These are phyloP conservation scores for Ectropis crepuscularia DNA, from an alignment of 2,888 invertebrate species.

Conservation along the genomic window DNA sequence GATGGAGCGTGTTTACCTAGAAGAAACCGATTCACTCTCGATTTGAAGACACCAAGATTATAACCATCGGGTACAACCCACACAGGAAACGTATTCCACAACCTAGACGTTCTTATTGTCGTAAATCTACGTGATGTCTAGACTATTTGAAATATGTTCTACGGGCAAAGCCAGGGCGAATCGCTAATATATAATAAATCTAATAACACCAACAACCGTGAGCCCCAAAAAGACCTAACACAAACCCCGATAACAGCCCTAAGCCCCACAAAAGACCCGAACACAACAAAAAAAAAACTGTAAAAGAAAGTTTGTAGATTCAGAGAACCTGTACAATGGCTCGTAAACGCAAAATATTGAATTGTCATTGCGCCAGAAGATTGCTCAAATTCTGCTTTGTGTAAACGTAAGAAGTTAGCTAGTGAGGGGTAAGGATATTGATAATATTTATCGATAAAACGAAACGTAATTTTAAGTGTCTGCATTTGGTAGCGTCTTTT, in stretches of 20 bases:
- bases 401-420: constrained; percentile 48
- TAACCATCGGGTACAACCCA: too few relatives aligned
- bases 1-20: too few relatives aligned
- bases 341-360: constrained; percentile 61
- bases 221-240: constrained; percentile 11
- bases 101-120: too few relatives aligned
- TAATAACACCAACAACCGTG: background rate
- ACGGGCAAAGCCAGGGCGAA: too few relatives aligned
- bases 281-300: constrained; percentile 28
- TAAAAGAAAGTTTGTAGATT: constrained; percentile 30
- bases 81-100: too few relatives aligned
- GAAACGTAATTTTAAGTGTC: too few relatives aligned
- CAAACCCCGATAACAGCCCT: constrained; percentile 9
- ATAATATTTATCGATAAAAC: constrained; percentile 23
- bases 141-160: too few relatives aligned
- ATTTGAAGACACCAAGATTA: too few relatives aligned
- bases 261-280: constrained; percentile 8
- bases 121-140: too few relatives aligned
- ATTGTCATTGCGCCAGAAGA: constrained; percentile 69
- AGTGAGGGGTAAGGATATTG: constrained; percentile 50
- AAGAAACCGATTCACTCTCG: too few relatives aligned
- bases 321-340: constrained; percentile 43
- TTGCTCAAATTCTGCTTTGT: constrained; percentile 71
- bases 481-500: too few relatives aligned
- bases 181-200: too few relatives aligned